Base-by-base conservation (phyloP, 2,888 invertebrate species). In the Apodemia duryi region DNA sequence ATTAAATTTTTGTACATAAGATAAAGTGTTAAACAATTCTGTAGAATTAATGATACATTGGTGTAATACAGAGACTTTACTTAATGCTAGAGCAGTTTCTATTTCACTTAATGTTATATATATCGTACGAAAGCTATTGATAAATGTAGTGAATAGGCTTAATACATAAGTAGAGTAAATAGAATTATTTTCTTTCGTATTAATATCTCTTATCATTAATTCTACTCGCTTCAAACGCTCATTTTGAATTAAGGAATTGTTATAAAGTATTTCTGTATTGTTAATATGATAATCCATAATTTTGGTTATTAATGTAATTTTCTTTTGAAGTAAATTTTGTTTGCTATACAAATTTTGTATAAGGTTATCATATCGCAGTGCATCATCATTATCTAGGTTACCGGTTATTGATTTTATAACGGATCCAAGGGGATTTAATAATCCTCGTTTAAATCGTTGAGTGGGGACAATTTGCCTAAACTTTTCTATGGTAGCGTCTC, bases 321-420 rank as follows among this genome's bases (percentile, higher is more conserved):
- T 72, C 1, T 68, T 71, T n/a, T n/a, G 10, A 28, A 68, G 38
- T 28, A 32, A 38, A 57, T 70, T 49, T 64, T 72, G 71, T 28
- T 63, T 57, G 32, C 60, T 46, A 64, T 69, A 66, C 62, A 73
- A 51, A 7, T 69, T 62, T 52, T 54, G 63, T 51, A 71, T 74
- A 32, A 70, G 51, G 9, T 38, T 61, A 60, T 72, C 70, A 62
- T 71, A 72, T 61, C 64, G 67, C 9, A 70, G 60, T 11, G 72
- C 72, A 62, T 73, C 73, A 0, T 73, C 68, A 54, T 71, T 66
- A 64, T 75, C 73, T 64, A 76, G 65, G 41, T 75, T 74, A 61
- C 72, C 71, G 2, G 71, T 70, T 52, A 74, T 72, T 6, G 68
- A 61, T 66, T 73, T 76, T 65, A 72, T 65, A n/a, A 72, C 13